Evolutionary conservation across 2,888 invertebrate species (phyloP), one percentile per base, ranked within the genome.

Genomic region (Latheticus oryzae): DNA sequence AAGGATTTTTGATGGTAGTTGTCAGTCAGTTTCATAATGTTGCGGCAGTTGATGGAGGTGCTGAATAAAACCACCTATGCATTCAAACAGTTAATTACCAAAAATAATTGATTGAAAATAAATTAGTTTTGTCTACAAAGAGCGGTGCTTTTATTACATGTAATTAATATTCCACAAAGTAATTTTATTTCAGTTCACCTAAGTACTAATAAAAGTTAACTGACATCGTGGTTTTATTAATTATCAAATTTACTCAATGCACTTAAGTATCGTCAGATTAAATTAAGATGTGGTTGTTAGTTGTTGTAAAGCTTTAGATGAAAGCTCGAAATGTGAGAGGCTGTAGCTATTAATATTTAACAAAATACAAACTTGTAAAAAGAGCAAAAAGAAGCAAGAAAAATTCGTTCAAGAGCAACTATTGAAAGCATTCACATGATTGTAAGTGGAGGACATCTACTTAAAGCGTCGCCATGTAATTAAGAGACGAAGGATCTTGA

Each of bases 391-490:
- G 12, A 28, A 51, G 30, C 12, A 37, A 30, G 26, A 23, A 16
- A 50, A 26, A 50, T 50, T 50, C 24, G 47, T 37, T 33, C 26
- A 24, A 23, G 9, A 35, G 38, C 40, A 40, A 17, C 9, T 43
- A 28, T 51, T 57, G 16, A 30, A 38, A 26, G 28, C 17, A 16
- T 50, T 43, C 48, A 51, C 48, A 35, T 37, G 33, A 23, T 24
- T 45, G 21, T 28, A 51, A 30, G 47, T 47, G 24, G 19, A 48
- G 37, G 51, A 51, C 40, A 51, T 45, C 47, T 38, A 52, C 40
- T 58, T 58, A 58, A 57, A 58, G 23, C 30, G 47, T 17, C 43
- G 40, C 52, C 7, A 52, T 52, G 52, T 52, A 58, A 52, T 58
- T 58, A 58, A 52, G 52, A 52, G 52, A 45, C 58, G 48, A 57